phyloP scores from a whole-genome alignment of 2,888 invertebrate genomes.

The Folsomia candida region DNA sequence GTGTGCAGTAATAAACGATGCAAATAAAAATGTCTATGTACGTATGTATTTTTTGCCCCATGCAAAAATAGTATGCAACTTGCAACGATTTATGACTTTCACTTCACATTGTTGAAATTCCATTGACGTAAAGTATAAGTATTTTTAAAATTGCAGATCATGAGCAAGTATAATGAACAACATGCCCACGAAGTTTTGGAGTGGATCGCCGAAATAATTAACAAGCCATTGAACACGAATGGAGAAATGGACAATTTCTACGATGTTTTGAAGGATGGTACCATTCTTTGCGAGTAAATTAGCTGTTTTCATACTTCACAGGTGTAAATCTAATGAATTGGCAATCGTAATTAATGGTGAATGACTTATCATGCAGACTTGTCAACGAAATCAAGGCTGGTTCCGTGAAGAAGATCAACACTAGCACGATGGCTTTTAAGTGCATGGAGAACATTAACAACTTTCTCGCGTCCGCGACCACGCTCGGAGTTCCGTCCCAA shows the following conservation, averaged over 20 bases:
- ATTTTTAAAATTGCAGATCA: slow-evolving; percentile 67
- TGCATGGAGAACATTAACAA: slow-evolving; percentile 99
- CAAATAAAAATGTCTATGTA: no score
- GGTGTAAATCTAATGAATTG: background rate
- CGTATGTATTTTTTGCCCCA: no score
- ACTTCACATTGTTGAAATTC: background rate
- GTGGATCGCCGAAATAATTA: slow-evolving; percentile 86
- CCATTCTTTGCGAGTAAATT: slow-evolving; percentile 79
- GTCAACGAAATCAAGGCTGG: slow-evolving; percentile 82
- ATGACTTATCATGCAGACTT: slow-evolving; percentile 60
- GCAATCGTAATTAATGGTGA: background rate
- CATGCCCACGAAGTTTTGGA: slow-evolving; percentile 86
- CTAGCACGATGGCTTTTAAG: slow-evolving; percentile 88
- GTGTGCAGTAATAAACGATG: no score
- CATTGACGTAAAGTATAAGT: background rate
- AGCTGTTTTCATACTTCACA: background rate
- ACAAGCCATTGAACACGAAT: slow-evolving; percentile 67
- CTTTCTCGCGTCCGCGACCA: slow-evolving; percentile 78
- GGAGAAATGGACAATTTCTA: slow-evolving; percentile 94
- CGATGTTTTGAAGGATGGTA: slow-evolving; percentile 85
- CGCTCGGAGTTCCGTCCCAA: slow-evolving; percentile 85
- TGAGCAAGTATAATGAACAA: slow-evolving; percentile 95
- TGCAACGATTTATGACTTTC: background rate
- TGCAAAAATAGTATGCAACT: background rate
- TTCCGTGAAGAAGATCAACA: slow-evolving; percentile 87